These are phyloP conservation scores for Gallirallus australis DNA, from an alignment of 2,797 vertebrate species.

Conservation along the genomic window DNA sequence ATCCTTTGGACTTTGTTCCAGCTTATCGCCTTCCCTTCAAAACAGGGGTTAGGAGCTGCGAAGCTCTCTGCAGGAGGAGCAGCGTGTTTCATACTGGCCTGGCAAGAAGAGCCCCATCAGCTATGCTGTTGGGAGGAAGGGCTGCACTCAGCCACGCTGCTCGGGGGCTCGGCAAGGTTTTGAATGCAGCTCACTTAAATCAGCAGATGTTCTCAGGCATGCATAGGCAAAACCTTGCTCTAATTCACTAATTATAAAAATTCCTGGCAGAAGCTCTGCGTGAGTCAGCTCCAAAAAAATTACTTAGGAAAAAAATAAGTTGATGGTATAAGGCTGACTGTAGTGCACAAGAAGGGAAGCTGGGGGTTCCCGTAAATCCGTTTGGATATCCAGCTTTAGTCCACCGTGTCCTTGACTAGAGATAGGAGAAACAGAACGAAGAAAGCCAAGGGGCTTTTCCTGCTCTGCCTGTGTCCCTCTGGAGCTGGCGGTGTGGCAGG, in stretches of 20 bases:
- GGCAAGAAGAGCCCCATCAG: not conserved
- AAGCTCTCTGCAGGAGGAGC: not conserved
- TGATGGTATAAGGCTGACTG: conserved; percentile 55
- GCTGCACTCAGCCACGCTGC: not conserved
- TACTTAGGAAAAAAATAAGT: conserved; percentile 36
- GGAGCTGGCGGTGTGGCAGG: not conserved
- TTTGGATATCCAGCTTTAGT: not conserved
- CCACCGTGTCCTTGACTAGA: not conserved
- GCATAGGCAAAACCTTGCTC: conserved; percentile 69
- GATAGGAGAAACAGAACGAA: not conserved
- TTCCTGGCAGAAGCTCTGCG: conserved; percentile 72
- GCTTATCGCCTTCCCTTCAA: not conserved
- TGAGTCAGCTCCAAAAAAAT: conserved; percentile 79
- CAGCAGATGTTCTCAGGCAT: conserved; percentile 75
- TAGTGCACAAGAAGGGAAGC: conserved; percentile 33
- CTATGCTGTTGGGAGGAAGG: not conserved
- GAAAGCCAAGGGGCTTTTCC: not conserved
- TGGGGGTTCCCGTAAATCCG: not conserved
- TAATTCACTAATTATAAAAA: conserved; percentile 78
- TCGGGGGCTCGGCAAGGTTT: not conserved
- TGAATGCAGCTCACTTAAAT: conserved; percentile 21
- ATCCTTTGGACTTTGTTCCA: not conserved
- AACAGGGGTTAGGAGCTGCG: not conserved
- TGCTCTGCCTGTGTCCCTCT: not conserved
- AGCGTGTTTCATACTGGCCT: rapidly evolving